Evolutionary conservation across 2,113 vertebrate species (phyloP).

Genomic region (Asarcornis scutulata): DNA sequence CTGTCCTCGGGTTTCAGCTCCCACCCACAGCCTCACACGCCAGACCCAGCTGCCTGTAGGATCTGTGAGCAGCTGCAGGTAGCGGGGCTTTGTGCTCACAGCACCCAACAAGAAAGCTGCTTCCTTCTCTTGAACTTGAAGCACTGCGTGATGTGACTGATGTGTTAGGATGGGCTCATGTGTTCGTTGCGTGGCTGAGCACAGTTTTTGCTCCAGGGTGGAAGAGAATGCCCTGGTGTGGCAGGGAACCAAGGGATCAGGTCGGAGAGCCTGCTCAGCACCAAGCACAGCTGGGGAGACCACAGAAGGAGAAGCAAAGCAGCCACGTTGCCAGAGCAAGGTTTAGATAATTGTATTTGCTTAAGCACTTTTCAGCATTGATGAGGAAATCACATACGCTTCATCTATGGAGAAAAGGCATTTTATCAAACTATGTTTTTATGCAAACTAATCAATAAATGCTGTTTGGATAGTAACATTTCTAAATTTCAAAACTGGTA

Average conservation of each 20-base stretch:
- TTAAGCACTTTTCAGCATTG: not conserved
- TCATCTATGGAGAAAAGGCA: not conserved
- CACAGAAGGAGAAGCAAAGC: not conserved
- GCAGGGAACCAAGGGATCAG: not conserved
- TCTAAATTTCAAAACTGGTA: not conserved
- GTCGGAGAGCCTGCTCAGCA: not conserved
- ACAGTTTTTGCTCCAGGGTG: accelerated
- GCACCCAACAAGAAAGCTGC: not conserved
- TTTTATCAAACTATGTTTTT: not conserved
- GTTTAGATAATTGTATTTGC: not conserved
- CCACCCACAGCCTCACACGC: not conserved
- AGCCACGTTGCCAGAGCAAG: not conserved
- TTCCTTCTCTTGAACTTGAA: not conserved
- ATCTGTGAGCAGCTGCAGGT: not conserved
- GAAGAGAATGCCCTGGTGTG: not conserved
- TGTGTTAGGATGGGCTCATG: accelerated
- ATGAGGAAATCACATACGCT: not conserved
- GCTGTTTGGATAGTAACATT: not conserved
- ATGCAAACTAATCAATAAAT: constrained; percentile 13
- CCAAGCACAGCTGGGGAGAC: not conserved
- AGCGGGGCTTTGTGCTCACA: accelerated
- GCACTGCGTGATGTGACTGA: accelerated
- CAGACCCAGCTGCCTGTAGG: not conserved
- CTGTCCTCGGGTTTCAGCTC: not conserved
- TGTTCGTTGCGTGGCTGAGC: not conserved